A percentile compares a stretch with the other conserved stretches of the same genome.
Conservation (phyloP, 2,797 vertebrate species). For the Lepus townsendii region DNA sequence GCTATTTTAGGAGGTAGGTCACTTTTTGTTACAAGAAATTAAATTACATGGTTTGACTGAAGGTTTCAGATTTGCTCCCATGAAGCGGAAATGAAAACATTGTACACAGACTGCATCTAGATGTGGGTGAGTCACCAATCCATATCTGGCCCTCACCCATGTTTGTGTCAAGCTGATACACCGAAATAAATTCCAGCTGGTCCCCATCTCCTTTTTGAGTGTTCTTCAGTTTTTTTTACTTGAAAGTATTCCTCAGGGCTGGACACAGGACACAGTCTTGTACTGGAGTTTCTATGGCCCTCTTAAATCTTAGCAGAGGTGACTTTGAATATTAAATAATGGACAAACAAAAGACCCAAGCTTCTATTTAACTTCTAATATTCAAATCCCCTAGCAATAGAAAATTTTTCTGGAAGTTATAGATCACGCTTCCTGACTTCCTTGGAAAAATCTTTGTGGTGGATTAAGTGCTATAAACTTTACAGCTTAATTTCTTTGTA, state of each 20-base stretch:
- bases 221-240: slow-evolving; percentile 66
- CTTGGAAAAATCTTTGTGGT: background rate
- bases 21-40: slow-evolving; percentile 76
- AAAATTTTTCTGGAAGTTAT: background rate
- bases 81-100: slow-evolving; percentile 80
- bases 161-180: slow-evolving; percentile 77
- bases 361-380: background rate
- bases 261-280: background rate
- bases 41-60: slow-evolving; percentile 76
- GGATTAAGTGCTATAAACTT: background rate
- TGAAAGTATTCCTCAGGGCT: slow-evolving; percentile 57
- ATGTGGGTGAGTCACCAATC: slow-evolving; percentile 81
- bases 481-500: slow-evolving; percentile 33
- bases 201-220: slow-evolving; percentile 47
- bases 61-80: slow-evolving; percentile 80
- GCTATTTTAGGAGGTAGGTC: slow-evolving; percentile 54
- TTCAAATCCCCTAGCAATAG: slow-evolving; percentile 50
- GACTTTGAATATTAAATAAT: slow-evolving; percentile 42
- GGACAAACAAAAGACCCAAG: slow-evolving; percentile 40
- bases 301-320: slow-evolving; percentile 60
- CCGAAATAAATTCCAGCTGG: slow-evolving; percentile 76
- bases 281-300: background rate
- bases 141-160: slow-evolving; percentile 82
- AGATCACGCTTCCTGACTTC: background rate
- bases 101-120: slow-evolving; percentile 79